Base-by-base conservation (phyloP, 1,140 invertebrate species). In the Lepidurus arcticus region DNA sequence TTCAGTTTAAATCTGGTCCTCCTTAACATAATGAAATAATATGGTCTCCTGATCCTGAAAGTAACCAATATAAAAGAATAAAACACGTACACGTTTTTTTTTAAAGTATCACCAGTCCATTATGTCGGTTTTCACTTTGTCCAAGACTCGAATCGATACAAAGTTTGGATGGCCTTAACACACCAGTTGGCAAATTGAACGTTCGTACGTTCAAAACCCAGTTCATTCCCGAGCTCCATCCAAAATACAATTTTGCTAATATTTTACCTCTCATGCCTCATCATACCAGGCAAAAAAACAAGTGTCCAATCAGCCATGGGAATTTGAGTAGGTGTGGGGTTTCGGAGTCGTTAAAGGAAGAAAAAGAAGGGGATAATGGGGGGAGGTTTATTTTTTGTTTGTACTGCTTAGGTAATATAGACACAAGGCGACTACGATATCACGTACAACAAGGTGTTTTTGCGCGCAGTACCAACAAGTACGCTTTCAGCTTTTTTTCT, bases 381-480 rank as follows among this genome's bases (percentile, higher is more conserved):
- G 53, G 53, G 53, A 65, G 16, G 53, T 65, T 34, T 21, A 65
- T 65, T 65, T 21, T 65, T 65, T 21, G 8, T 65, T 65, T 65
- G 53, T 65, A 65, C 53, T 65, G 53, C 53, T 65, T 65, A 65
- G 53, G 53, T 65, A 65, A 65, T 65, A 65, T 65, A 65, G 53
- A 65, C 53, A 65, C 53, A 65, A 65, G 53, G 53, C 53, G 53
- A 65, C 53, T 65, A 65, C 1, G 53, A 65, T 65, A 65, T 65
- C 53, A 65, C 53, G 53, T 65, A 65, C 53, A 65, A 65, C 53
- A 65, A 65, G 53, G 53, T 65, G 53, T 65, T 65, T 65, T 65
- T 16, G 53, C 53, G 53, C 53, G 53, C 53, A 65, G 53, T 65
- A 65, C 53, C 53, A 13, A n/a, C 16, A 65, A 65, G n/a, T 65